Conservation (phyloP, 2,797 vertebrate genomes). For the Myripristis murdjan region DNA sequence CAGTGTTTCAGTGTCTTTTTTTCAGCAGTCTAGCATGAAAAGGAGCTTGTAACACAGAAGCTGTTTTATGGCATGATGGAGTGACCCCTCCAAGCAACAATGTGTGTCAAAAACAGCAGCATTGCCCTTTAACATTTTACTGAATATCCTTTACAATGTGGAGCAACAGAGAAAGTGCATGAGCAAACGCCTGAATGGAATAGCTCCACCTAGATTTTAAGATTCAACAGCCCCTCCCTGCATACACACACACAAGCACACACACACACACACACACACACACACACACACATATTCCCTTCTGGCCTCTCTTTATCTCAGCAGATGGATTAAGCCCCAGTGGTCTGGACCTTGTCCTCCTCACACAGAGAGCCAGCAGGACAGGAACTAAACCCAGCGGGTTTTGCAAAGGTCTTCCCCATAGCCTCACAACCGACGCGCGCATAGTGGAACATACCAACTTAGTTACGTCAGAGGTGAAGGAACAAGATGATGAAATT, state of each 20-base stretch:
- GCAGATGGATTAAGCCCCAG: conserved; percentile 54
- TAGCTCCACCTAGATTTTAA: not conserved
- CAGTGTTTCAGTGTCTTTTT: no score
- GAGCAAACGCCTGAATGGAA: not conserved
- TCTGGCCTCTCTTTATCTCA: conserved; percentile 29
- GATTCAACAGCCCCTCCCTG: not conserved
- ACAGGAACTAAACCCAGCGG: conserved; percentile 43
- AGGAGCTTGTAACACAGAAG: no score
- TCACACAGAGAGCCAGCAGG: conserved; percentile 36
- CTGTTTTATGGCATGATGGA: not conserved
- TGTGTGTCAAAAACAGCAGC: not conserved
- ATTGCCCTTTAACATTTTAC: not conserved
- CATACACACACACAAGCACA: conserved; percentile 5
- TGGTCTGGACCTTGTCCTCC: conserved; percentile 45
- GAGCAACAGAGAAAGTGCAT: not conserved
- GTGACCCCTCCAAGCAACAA: no score
- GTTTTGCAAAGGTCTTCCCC: conserved; percentile 39
- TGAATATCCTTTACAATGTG: not conserved
- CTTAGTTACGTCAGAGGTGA: not conserved
- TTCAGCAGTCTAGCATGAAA: no score
- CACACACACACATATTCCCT: conserved; percentile 12
- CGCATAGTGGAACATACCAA: not conserved
- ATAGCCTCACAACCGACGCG: not conserved
- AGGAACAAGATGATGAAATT: not conserved
- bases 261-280: conserved; percentile 9